Percentiles rank a stretch among this genome's conserved stretches.
phyloP scores from a whole-genome alignment of 1,140 invertebrate species.

The Papilio machaon region DNA sequence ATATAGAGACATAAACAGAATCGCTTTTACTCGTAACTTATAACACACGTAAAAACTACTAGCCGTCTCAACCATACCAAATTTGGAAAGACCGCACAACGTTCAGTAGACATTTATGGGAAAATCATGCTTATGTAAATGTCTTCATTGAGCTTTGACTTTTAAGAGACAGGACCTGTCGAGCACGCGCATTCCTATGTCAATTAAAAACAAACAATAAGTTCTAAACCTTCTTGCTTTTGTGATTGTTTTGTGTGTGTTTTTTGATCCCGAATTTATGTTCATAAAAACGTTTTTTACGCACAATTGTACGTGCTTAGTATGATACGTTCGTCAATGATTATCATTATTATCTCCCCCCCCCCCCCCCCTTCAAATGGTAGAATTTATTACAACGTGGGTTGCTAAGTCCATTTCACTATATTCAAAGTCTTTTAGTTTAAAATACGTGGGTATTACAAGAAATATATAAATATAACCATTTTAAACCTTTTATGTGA shows the following conservation, averaged over 20 bases:
- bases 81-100: slow-evolving; percentile 28
- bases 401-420: background rate
- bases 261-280: too few relatives aligned
- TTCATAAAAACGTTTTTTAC: too few relatives aligned
- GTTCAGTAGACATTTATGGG: slow-evolving; percentile 18
- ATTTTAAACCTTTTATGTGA: background rate
- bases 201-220: background rate
- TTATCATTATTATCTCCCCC: too few relatives aligned
- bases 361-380: too few relatives aligned
- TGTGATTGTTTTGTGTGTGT: background rate
- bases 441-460: background rate
- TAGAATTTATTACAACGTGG: too few relatives aligned
- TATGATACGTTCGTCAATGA: too few relatives aligned
- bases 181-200: background rate
- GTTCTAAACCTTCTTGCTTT: background rate
- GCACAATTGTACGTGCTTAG: too few relatives aligned
- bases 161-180: background rate
- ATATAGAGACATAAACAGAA: background rate
- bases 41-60: slow-evolving; percentile 21
- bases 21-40: slow-evolving; percentile 29
- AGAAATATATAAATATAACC: background rate
- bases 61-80: slow-evolving; percentile 23
- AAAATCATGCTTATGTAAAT: slow-evolving; percentile 37
- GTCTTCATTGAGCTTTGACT: slow-evolving; percentile 9
- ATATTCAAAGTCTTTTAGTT: background rate